These are phyloP conservation scores for Aphrophora alni DNA, from an alignment of 2,888 invertebrate species.

Conservation along the genomic window DNA sequence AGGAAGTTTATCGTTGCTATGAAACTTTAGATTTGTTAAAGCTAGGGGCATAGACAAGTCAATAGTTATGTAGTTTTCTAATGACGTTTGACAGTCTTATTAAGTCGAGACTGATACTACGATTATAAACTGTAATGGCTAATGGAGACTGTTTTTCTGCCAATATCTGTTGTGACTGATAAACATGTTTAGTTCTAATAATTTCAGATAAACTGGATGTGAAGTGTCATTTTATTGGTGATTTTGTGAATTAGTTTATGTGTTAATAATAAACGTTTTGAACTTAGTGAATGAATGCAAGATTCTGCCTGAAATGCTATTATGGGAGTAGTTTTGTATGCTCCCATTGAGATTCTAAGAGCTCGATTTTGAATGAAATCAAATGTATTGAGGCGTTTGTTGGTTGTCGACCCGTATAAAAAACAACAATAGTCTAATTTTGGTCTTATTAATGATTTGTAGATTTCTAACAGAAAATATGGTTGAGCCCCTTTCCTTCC, in stretches of 20 bases:
- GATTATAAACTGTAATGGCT: too few species aligned
- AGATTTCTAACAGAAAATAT: not conserved
- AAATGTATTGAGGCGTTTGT: not conserved
- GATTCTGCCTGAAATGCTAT: not conserved
- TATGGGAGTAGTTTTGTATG: not conserved
- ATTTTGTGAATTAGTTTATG: slow-evolving; percentile 9
- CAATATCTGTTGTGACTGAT: too few species aligned
- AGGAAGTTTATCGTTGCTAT: too few species aligned
- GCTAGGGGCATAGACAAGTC: too few species aligned
- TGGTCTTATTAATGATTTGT: not conserved
- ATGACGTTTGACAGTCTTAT: too few species aligned
- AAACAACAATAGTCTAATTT: slow-evolving; percentile 11
- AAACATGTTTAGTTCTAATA: too few species aligned
- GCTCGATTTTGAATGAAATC: slow-evolving; percentile 3
- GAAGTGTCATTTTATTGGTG: not conserved
- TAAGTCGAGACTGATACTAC: too few species aligned
- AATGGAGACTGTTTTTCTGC: too few species aligned
- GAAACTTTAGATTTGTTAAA: too few species aligned
- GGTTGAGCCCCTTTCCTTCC: slow-evolving; percentile 15
- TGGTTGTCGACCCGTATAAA: not conserved
- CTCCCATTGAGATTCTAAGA: not conserved
- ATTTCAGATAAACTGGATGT: not conserved
- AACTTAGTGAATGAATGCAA: not conserved
- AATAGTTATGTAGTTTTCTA: too few species aligned
- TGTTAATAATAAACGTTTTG: not conserved